Conservation (phyloP, 2,888 invertebrate species). For the Cryptocephalus moraei region DNA sequence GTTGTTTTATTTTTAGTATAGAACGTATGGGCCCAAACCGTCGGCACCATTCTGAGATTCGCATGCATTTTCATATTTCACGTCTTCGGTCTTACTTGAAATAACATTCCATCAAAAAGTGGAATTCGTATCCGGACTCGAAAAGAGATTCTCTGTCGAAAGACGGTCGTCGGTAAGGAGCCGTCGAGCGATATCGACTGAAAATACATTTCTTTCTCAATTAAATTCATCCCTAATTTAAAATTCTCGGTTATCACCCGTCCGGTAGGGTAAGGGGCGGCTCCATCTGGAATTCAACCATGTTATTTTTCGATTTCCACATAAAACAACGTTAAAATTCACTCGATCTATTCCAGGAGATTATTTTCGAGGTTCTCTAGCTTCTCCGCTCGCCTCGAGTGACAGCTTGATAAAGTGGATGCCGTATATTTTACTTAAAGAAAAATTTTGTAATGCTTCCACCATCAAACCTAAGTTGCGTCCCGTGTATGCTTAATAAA, state of each 20-base stretch:
- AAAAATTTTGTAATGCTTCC: conserved; percentile 26
- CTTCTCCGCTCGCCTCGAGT: conserved; percentile 9
- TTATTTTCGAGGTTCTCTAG: background rate
- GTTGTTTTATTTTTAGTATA: too few species aligned
- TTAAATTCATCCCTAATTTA: too few species aligned
- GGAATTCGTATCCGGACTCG: too few species aligned
- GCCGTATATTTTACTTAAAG: conserved; percentile 32
- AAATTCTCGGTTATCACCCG: background rate
- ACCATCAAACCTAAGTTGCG: conserved; percentile 20
- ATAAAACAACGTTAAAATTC: background rate
- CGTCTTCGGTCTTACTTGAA: too few species aligned
- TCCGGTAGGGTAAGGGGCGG: background rate
- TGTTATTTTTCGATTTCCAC: background rate
- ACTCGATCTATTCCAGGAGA: background rate
- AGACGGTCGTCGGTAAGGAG: too few species aligned
- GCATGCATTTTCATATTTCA: too few species aligned
- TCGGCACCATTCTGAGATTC: too few species aligned
- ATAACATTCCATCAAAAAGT: too few species aligned
- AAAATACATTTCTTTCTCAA: too few species aligned
- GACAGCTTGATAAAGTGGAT: conserved; percentile 35
- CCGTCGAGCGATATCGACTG: too few species aligned
- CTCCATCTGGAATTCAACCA: background rate
- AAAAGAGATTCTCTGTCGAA: too few species aligned
- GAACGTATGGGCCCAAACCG: too few species aligned
- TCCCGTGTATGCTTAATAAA: conserved; percentile 21